Conservation (phyloP, 2,113 vertebrate species). For the Thalassarche chlororhynchos region DNA sequence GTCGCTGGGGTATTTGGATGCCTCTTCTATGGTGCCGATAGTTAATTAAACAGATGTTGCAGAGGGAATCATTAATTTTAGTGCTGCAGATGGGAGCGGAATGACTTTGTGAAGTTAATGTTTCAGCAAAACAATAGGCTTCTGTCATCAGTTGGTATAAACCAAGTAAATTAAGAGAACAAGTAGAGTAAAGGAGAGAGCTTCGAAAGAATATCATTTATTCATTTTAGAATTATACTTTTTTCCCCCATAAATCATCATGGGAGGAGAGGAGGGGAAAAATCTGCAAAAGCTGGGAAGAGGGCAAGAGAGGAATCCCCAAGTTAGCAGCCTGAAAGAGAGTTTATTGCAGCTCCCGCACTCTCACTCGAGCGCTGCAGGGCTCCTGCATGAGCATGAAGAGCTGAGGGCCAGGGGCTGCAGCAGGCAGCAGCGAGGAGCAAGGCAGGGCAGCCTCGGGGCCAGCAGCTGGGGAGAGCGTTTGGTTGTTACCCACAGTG, state of each 20-base stretch:
- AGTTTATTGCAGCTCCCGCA: fast-evolving
- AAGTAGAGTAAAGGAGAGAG: slow-evolving; percentile 69
- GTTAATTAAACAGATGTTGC: slow-evolving; percentile 88
- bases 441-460: neutral
- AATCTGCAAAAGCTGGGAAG: neutral
- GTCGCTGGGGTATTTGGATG: slow-evolving; percentile 82
- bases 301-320: neutral
- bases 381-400: fast-evolving
- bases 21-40: slow-evolving; percentile 81
- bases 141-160: slow-evolving; percentile 84
- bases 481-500: neutral
- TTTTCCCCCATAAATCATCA: neutral
- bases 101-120: slow-evolving; percentile 87
- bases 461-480: neutral
- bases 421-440: neutral
- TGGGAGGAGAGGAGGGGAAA: neutral
- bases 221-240: slow-evolving; percentile 62
- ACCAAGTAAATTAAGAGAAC: slow-evolving; percentile 83
- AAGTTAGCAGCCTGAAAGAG: neutral
- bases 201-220: slow-evolving; percentile 70
- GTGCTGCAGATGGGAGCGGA: slow-evolving; percentile 82
- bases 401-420: neutral
- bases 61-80: slow-evolving; percentile 88
- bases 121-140: slow-evolving; percentile 86
- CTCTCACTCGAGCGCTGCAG: fast-evolving